Evolutionary conservation across 2,888 invertebrate species (phyloP).

Genomic region (Drosophila sordidapex): DNA sequence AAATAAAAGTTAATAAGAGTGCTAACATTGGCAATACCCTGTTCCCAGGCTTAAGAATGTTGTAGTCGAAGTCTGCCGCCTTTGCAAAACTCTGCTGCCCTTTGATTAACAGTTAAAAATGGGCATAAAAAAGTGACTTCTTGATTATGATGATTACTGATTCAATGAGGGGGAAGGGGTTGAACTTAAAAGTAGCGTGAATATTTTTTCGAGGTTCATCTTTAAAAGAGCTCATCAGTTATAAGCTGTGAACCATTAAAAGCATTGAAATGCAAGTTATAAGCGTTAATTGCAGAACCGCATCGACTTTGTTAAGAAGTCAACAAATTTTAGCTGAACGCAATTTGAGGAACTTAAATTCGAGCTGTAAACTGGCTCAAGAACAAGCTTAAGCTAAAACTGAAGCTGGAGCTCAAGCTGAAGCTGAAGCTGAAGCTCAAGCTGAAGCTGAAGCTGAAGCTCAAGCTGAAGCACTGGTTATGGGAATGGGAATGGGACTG

Average conservation of each 20-base stretch:
- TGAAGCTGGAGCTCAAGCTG: background rate
- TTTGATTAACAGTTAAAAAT: background rate
- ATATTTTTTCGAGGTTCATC: background rate
- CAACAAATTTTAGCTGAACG: background rate
- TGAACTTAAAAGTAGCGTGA: background rate
- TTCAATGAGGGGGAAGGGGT: background rate
- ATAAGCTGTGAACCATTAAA: background rate
- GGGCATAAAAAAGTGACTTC: background rate
- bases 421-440: background rate
- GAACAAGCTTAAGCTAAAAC: background rate
- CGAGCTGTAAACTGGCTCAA: conserved; percentile 9
- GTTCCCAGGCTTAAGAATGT: background rate
- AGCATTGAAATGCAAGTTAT: background rate
- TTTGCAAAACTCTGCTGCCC: background rate
- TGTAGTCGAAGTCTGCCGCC: background rate
- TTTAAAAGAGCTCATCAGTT: background rate
- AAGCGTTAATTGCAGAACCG: background rate
- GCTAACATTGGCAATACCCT: background rate
- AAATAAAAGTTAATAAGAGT: background rate
- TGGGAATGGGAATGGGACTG: conserved; percentile 19
- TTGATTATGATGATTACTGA: background rate
- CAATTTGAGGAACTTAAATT: conserved; percentile 1
- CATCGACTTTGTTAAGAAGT: background rate
- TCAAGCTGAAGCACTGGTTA: conserved; percentile 20
- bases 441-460: background rate